Base-by-base conservation (phyloP, 2,888 invertebrate genomes). In the Seladonia tumulorum region DNA sequence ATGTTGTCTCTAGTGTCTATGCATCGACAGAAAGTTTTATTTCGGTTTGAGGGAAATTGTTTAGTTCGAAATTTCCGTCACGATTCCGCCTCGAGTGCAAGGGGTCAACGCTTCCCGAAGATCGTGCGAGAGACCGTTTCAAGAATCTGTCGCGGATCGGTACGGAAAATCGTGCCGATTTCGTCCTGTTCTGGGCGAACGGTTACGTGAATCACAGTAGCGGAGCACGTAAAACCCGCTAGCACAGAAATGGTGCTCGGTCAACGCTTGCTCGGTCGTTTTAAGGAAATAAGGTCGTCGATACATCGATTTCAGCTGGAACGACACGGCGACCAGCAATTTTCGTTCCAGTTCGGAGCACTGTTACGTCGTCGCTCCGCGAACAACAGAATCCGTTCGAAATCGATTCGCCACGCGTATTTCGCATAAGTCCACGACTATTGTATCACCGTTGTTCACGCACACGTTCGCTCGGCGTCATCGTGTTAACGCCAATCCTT, bases 201-300 rank as follows among this genome's bases (percentile, higher is more conserved):
- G 83, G 85, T 90, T 81, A 85, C 68, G 63, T 74, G 90, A 90
- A 88, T 88, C 90, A 83, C 86, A 84, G 85, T 76, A 81, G 84
- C 87, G 76, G 63, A 72, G 85, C 89, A 90, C 82, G 90, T 91
- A 85, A 90, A 90, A 90, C 81, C 87, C 80, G 91, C 85, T 88
- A 89, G 88, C 88, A 83, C 90, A 87, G 85, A 90, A 90, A 91
- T 87, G 87, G 84, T 75, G 82, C 78, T 88, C 91, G 90, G 91
- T 86, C 90, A 84, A 84, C 70, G 89, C 75, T 89, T 90, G 82
- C 82, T 60, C 57, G 85, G 78, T 80, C 89, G 90, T 87, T 90
- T 89, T 87, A 87, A 87, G 88, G 90, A 90, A 90, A 90, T 89
- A 90, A 90, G 91, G 90, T 90, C 90, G 89, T 80, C 88, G 84